Evolutionary conservation across 2,113 vertebrate genomes (phyloP), one percentile per base, ranked within the genome.

Genomic region (Gopherus evgoodei): DNA sequence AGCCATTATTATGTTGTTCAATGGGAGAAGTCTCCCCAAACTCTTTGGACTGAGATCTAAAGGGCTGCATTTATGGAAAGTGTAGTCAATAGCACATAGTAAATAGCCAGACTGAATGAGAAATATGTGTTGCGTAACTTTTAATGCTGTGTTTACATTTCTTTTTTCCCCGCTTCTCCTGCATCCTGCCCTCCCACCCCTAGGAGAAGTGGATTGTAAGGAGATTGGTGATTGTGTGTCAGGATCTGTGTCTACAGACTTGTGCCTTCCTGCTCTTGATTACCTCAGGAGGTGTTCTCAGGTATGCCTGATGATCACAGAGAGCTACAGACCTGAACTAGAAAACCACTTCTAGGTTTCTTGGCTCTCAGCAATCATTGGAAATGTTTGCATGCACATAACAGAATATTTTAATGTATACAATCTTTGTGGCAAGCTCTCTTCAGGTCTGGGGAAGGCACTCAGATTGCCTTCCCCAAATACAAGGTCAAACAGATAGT

Each of bases 241-340:
- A 5, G 99, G 97, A 82, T 97, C 96, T 97, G 98, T 98, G 50
- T 99, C 99, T 96, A 99, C 99, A 47, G 99, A 99, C 95, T 98
- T 99, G 98, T 99, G 99, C 97, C 98, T 99, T 91, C 99, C 99
- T 0, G 99, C 99, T 0, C 98, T 99, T 78, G 99, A 99, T 97
- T 99, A 99, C 96, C 98, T 99, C 91, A 98, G 99, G 97, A 99
- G 98, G 90, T 99, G 99, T 96, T 99, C 99, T 5, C 99, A 99
- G 99, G 99, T 99, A 96, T 2, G 57, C 29, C 52, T 42, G 81
- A n/a, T 44, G 62, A 10, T 31, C 80, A 76, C 13, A 38, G 0
- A 16, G 22, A 72, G 84, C 27, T 84, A 54, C 6, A 16, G 52
- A 42, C 29, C 31, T 75, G 2, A 11, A 2, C 82, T 21, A n/a